Evolutionary conservation across 2,113 vertebrate species (phyloP).

Genomic region (Ploceus nigricollis): DNA sequence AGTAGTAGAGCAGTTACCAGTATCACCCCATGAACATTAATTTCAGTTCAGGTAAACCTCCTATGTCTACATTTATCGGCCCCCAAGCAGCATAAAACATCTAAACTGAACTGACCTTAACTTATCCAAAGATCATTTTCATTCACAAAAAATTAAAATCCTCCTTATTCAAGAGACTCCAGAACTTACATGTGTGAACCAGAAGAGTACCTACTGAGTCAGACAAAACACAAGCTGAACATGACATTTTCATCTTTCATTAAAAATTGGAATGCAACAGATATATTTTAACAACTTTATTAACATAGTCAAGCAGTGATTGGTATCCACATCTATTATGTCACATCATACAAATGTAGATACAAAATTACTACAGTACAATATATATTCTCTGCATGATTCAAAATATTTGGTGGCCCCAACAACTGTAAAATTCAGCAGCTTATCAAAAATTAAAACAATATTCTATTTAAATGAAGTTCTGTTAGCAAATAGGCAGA

Average conservation of each 20-base stretch:
- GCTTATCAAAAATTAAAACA: conserved; percentile 91
- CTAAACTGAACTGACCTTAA: background rate
- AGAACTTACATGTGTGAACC: background rate
- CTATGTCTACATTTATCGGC: background rate
- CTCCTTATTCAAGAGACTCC: background rate
- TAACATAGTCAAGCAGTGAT: conserved; percentile 98
- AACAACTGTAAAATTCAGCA: conserved; percentile 95
- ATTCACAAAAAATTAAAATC: background rate
- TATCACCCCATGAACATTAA: background rate
- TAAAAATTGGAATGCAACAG: conserved; percentile 69
- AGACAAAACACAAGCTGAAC: background rate
- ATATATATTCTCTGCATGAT: conserved; percentile 99
- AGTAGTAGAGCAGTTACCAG: background rate
- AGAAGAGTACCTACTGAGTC: background rate
- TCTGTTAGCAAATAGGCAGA: conserved; percentile 88
- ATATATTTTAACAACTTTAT: conserved; percentile 96
- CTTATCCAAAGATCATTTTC: background rate
- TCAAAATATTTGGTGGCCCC: conserved; percentile 99
- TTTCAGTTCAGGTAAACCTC: background rate
- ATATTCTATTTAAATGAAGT: conserved; percentile 88
- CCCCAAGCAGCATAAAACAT: background rate
- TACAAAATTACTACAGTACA: conserved; percentile 99
- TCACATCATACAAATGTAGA: conserved; percentile 97
- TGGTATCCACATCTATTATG: conserved; percentile 91
- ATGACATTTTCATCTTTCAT: conserved; percentile 49